Base-by-base conservation (phyloP, 2,797 vertebrate species). In the Nannoperca obscura region DNA sequence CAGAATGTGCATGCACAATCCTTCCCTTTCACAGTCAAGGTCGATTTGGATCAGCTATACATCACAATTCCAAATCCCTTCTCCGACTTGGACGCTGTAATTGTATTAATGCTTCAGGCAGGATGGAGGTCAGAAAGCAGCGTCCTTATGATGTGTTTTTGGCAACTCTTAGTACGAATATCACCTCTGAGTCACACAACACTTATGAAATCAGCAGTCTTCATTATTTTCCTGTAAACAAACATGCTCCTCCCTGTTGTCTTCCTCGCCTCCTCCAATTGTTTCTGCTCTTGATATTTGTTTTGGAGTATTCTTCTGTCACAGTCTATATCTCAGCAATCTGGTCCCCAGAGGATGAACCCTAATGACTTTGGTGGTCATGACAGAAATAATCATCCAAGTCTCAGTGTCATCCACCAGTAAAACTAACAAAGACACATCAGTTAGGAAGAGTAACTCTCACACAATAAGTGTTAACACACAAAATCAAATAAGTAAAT, bases 21-120 rank as follows among this genome's bases (percentile, higher is more conserved):
- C 82, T 49, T 65, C 85, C 75, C 54, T 87, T 90, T 89, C 87
- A 78, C 86, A 83, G 88, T 90, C 84, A 90, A 87, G 90, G 90
- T 87, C 79, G 40, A 75, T 89, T 88, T 76, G 81, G 78, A 89
- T 90, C 81, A 76, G 65, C 82, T 40, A 65, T 72, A 82, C 82
- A 78, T 90, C 74, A 61, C 76, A 68, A 69, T 82, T 69, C 68
- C 59, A 78, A 85, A 85, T 67, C 52, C 80, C 36, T 36, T 78
- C 61, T 64, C 52, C 14, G 7, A 72, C 59, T 70, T 14, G 64
- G 70, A 74, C 13, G 61, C 76, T 55, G 53, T 86, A 79, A 89
- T 89, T 87, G 80, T 76, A 58, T 84, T 86, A 86, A 83, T 57
- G 74, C 85, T 85, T 53, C 0, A 42, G 72, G 86, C 80, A 54